Evolutionary conservation across 1,140 invertebrate genomes (phyloP), one percentile per base, ranked within the genome.

Genomic region (Bombus turneri): DNA sequence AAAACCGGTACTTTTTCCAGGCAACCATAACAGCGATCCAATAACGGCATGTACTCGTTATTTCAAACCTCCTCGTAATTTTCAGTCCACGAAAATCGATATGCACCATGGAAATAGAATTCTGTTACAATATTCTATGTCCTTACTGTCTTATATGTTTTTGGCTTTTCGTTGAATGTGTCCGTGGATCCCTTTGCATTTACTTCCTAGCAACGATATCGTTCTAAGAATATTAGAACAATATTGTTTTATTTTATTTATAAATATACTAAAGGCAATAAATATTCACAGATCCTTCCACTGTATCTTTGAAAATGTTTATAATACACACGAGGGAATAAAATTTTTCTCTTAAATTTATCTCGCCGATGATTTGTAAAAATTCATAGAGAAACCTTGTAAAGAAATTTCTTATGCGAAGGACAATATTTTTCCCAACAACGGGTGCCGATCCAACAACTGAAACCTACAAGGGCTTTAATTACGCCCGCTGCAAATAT

Each of bases 401-500:
- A 6, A 15, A 25, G 15, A 0, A 25, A 28, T 72, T 25, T 12
- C 37, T 75, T 66, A 43, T 37, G 43, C 53, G 31, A 22, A 59
- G 28, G 18, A 77, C 31, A 64, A 85, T 73, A 85, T 80, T 72
- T 85, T 72, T 62, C 8, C 8, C 3, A 25, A 43, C 13, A 66
- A 57, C 47, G 28, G 75, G 83, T 73, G 53, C 68, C 78, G 64
- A 78, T 64, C 77, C 80, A 82, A 74, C 81, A 86, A 75, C 34
- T 41, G 43, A 76, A 86, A 53, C 64, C 28, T 81, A 39, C 81
- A 79, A 89, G 82, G 43, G 64, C 85, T 89, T 91, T 91, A 92
- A 92, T 92, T 91, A 87, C 87, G 43, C 85, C 34, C 85, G 80
- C 77, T 62, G 91, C 89, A 89, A 91, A 90, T 86, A 92, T 92